Percentiles rank a stretch among this genome's conserved stretches.
phyloP scores from a whole-genome alignment of 2,113 vertebrate species.

The Ardeotis arabs region DNA sequence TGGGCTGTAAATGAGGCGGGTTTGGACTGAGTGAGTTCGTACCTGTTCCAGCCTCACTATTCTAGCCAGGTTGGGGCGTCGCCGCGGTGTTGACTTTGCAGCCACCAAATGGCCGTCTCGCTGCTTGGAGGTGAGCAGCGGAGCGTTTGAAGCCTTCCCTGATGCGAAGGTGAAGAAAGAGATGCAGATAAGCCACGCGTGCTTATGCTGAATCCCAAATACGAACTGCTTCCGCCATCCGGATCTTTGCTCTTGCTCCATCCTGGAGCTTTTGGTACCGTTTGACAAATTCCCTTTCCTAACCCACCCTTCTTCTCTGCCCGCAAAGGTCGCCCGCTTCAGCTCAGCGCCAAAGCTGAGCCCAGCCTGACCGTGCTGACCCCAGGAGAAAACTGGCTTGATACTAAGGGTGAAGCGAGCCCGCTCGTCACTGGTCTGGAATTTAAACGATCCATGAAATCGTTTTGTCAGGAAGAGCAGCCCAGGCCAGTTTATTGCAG shows the following conservation, averaged over 20 bases:
- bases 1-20: background rate
- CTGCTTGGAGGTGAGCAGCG: background rate
- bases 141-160: background rate
- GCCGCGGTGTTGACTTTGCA: background rate
- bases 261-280: background rate
- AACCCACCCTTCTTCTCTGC: background rate
- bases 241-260: too few species aligned
- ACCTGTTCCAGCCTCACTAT: background rate
- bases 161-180: background rate
- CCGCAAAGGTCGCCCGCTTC: background rate
- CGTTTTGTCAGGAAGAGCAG: background rate
- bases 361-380: background rate
- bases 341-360: background rate
- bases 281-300: background rate
- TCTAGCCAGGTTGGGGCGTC: too few species aligned
- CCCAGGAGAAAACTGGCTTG: background rate
- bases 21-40: background rate
- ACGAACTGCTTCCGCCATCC: background rate
- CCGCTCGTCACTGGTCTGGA: background rate
- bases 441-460: background rate
- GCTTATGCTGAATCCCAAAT: background rate
- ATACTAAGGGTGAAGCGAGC: background rate
- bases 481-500: background rate
- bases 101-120: background rate
- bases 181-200: background rate